Base-by-base conservation (phyloP, 2,888 invertebrate genomes). In the Drosophila yooni region DNA sequence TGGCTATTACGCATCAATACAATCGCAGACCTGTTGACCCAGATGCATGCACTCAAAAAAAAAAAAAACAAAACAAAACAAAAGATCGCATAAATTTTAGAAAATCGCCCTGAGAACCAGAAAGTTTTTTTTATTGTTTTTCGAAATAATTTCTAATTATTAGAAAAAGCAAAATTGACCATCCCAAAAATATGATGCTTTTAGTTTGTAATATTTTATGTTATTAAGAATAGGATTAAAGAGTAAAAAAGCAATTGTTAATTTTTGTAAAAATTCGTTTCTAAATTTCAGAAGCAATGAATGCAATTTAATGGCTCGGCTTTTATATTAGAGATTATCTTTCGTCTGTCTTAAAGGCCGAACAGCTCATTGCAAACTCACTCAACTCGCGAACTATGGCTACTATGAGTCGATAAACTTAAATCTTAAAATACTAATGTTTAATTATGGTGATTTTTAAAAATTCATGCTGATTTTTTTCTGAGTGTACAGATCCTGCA, bases 1-100 rank as follows among this genome's bases (percentile, higher is more conserved):
- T 77, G 77, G 63, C 74, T 61, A 70, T 78, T 83, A 81, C 64
- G 66, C 70, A 73, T 74, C 57, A 56, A 54, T 57, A 43, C 59
- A 63, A 29, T 5, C n/a, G 33, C 29, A 51, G 27, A 59, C 51
- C 59, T 60, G 68, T 43, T 80, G 82, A 84, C 82, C 81, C 67
- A 81, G 64, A 71, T 76, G 54, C 48, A 71, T 69, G 59, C 46
- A 46, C 25, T 46, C 3, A 46, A 46, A 25, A 46, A 46, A 46
- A 6, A 38, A 21, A 21, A n/a, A n/a, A n/a, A 25, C 21, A 46
- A 46, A 6, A 38, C 13, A 21, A 46, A 21, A 10, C 2, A 31
- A 15, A 8, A 25, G 7, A 25, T 4, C 15, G 1, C 3, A 15
- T 15, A 5, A 8, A 25, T 25, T 15, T 7, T 13, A 2, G 8